phyloP scores from a whole-genome alignment of 2,797 vertebrate species.

The Erpetoichthys calabaricus region DNA sequence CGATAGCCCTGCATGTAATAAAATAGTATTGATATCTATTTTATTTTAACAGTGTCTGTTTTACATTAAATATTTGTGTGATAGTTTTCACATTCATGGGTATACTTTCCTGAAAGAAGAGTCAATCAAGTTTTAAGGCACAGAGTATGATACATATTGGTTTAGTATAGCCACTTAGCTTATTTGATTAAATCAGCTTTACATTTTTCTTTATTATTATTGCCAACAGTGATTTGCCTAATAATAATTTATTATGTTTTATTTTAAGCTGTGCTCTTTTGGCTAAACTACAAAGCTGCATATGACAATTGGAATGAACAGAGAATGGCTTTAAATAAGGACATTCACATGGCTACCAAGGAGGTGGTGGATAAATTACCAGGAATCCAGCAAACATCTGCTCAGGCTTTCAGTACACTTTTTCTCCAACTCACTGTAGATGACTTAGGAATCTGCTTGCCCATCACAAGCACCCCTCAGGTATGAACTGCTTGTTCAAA shows the following conservation, averaged over 20 bases:
- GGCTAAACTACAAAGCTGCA: conserved; percentile 96
- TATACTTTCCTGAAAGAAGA: too few relatives aligned
- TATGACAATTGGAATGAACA: conserved; percentile 99
- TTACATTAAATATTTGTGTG: too few relatives aligned
- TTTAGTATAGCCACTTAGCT: too few relatives aligned
- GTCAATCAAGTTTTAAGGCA: too few relatives aligned
- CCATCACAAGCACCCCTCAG: conserved; percentile 73
- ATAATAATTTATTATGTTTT: conserved; percentile 13
- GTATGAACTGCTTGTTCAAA: conserved; percentile 24
- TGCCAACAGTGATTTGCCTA: too few relatives aligned
- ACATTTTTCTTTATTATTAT: too few relatives aligned
- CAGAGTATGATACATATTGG: too few relatives aligned
- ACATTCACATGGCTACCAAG: conserved; percentile 94
- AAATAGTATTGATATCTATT: too few relatives aligned
- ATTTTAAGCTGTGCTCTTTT: conserved; percentile 83
- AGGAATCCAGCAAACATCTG: conserved; percentile 92
- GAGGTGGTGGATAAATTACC: conserved; percentile 96
- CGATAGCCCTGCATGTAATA: too few relatives aligned
- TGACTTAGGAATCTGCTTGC: conserved; percentile 91
- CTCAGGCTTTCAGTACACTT: conserved; percentile 91
- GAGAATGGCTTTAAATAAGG: conserved; percentile 87
- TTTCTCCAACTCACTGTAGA: conserved; percentile 96
- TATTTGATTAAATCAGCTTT: too few relatives aligned
- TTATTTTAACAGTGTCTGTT: too few relatives aligned
- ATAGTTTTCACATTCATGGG: too few relatives aligned